Conservation (phyloP, 2,797 vertebrate species). For the Phrynocephalus forsythii region DNA sequence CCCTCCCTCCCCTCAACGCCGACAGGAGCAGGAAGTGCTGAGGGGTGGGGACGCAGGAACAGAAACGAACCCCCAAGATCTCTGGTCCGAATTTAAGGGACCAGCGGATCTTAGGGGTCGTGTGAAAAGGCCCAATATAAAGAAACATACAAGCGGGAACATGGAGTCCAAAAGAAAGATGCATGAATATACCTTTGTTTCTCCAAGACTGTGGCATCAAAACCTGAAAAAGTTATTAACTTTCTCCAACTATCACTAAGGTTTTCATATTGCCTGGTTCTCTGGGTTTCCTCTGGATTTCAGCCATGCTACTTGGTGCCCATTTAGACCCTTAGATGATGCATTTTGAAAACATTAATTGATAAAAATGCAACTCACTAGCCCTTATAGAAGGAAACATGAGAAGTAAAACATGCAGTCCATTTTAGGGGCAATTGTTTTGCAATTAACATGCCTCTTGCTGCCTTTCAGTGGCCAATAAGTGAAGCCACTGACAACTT, state of each 20-base stretch:
- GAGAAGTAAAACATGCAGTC: not conserved
- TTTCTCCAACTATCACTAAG: not conserved
- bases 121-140: too few species aligned
- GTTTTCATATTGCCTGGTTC: not conserved
- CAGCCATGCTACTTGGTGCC: not conserved
- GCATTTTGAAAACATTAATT: not conserved
- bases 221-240: not conserved
- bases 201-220: not conserved
- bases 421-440: not conserved
- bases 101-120: too few species aligned
- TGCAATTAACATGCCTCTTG: not conserved
- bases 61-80: too few species aligned
- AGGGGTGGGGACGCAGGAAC: too few species aligned
- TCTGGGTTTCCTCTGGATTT: not conserved
- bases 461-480: not conserved
- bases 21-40: too few species aligned
- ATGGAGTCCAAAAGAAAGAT: conserved; percentile 1
- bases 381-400: not conserved
- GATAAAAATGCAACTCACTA: not conserved
- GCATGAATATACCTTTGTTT: not conserved
- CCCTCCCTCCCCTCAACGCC: too few species aligned
- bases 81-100: too few species aligned
- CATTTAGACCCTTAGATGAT: not conserved
- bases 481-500: not conserved
- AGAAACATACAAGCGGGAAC: not conserved